phyloP scores from a whole-genome alignment of 2,888 invertebrate genomes.

The Oeneis ivallda region DNA sequence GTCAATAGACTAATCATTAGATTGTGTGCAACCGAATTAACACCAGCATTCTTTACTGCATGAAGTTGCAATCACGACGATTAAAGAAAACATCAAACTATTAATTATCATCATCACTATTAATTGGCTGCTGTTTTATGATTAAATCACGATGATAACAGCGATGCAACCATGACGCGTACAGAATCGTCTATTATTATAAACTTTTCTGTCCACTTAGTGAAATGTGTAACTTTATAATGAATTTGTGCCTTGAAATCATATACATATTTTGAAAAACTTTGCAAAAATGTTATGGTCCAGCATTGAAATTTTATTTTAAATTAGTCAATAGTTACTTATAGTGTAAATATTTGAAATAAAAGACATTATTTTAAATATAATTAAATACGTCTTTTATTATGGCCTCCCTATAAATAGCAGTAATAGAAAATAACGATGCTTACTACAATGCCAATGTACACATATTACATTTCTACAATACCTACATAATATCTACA shows the following conservation, averaged over 20 bases:
- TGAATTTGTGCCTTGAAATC: constrained; percentile 18
- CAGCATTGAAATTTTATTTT: constrained; percentile 57
- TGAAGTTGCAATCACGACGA: no score
- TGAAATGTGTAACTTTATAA: not conserved
- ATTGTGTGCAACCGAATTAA: no score
- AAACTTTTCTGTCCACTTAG: not conserved
- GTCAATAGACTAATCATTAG: no score
- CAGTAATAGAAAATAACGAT: not conserved
- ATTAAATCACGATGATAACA: no score
- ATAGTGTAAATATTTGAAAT: constrained; percentile 65
- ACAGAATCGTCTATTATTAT: no score
- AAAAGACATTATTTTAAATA: constrained; percentile 81
- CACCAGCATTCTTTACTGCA: no score
- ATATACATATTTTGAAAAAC: constrained; percentile 3
- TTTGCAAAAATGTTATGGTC: constrained; percentile 43
- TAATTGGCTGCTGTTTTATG: no score
- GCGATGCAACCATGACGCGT: no score
- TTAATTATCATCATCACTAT: no score
- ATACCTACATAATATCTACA: constrained; percentile 2
- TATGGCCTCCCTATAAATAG: constrained; percentile 39
- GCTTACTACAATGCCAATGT: constrained; percentile 29
- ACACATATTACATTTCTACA: constrained; percentile 25
- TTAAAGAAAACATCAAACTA: no score
- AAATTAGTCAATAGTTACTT: constrained; percentile 57
- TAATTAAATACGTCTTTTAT: constrained; percentile 60